Base-by-base conservation (phyloP, 2,113 vertebrate species). In the Procavia capensis region DNA sequence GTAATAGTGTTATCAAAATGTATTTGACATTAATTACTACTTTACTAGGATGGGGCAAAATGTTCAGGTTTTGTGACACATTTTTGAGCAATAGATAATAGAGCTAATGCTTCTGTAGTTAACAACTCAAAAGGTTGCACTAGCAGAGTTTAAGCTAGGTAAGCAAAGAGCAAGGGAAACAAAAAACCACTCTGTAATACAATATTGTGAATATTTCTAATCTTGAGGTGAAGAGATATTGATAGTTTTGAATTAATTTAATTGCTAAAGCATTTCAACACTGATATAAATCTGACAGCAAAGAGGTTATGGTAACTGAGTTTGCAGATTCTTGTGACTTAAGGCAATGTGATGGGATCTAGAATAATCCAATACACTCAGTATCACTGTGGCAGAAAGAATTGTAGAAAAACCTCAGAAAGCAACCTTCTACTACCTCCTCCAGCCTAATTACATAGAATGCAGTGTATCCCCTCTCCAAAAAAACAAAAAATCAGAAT, bases 21-120 rank as follows among this genome's bases (percentile, higher is more conserved):
- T 85, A 97, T 94, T 63, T 97, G 85, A 97, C 92, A 92, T 80
- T 93, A 97, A 97, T 97, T 95, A 88, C 43, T 41, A 81, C 79
- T 97, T 96, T 96, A 20, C 50, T 91, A 83, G n/a, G 66, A 78
- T 39, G 11, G 9, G 82, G 96, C 72, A 92, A 95, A 96, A 90
- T 14, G 16, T 76, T 95, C 36, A 34, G 89, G 75, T 93, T 70
- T 74, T 63, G 70, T 79, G 88, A 97, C 29, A 89, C 70, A 50
- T 95, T 88, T 86, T 31, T 41, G 85, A 95, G 54, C 47, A 96
- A 85, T 31, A 47, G 66, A 95, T 87, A 96, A 96, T 72, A 90
- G 43, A 88, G 27, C 25, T 97, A 87, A 92, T 80, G 85, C 45
- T 92, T 95, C 68, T 54, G 29, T 83, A 59, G 41, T 82, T 74